These are phyloP conservation scores for Cyrtonyx montezumae DNA, from an alignment of 2,113 vertebrate species.

Conservation along the genomic window DNA sequence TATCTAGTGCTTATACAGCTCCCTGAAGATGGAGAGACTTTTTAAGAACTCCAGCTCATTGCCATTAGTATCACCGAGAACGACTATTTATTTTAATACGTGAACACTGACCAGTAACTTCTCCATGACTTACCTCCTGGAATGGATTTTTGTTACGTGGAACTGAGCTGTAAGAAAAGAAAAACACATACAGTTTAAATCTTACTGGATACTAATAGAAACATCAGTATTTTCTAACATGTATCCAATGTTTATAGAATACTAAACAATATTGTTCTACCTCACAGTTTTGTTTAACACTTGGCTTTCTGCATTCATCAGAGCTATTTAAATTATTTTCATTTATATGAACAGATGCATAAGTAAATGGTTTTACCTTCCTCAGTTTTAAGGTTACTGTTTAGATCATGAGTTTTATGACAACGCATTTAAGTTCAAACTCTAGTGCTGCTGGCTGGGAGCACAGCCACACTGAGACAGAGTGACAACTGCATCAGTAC, in stretches of 20 bases:
- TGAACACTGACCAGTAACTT: neutral
- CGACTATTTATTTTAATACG: neutral
- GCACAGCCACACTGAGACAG: neutral
- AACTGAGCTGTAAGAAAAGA: slow-evolving; percentile 86
- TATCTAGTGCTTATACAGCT: neutral
- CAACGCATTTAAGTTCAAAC: neutral
- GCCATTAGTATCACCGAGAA: slow-evolving; percentile 5
- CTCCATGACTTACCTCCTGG: slow-evolving; percentile 88
- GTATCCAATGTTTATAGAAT: neutral
- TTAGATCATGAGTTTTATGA: neutral
- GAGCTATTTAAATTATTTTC: neutral
- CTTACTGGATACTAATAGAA: neutral
- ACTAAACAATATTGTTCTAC: neutral
- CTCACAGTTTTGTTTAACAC: neutral
- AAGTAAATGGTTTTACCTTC: neutral
- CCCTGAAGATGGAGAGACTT: slow-evolving; percentile 18
- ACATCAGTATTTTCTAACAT: neutral
- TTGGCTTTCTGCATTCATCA: neutral
- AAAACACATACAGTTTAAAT: neutral
- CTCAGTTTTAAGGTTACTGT: neutral
- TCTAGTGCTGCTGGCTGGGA: neutral
- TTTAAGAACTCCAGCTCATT: neutral
- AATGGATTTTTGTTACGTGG: slow-evolving; percentile 99
- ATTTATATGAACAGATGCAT: neutral
- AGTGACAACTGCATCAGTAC: neutral